Evolutionary conservation across 2,113 vertebrate species (phyloP).

Genomic region (Chunga burmeisteri): DNA sequence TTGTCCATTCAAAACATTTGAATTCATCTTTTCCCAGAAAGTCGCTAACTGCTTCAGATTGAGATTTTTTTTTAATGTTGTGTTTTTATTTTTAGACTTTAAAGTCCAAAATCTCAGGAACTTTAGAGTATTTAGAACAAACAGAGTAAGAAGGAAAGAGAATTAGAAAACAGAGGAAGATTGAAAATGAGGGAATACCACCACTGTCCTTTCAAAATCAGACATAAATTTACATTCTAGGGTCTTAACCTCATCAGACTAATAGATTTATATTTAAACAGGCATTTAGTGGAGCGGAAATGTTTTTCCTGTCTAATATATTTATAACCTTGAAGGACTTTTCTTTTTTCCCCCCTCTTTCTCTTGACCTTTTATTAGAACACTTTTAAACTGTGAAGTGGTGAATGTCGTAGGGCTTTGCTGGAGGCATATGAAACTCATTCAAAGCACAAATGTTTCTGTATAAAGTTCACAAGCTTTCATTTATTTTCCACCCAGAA

Average conservation of each 20-base stretch:
- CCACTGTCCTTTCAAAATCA: background rate
- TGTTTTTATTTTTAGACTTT: background rate
- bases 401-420: conserved; percentile 32
- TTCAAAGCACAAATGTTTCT: conserved; percentile 38
- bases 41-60: background rate
- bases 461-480: conserved; percentile 56
- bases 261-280: conserved; percentile 38
- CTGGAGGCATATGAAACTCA: conserved; percentile 43
- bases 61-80: background rate
- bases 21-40: background rate
- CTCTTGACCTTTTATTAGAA: conserved; percentile 69
- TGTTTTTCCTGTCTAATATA: background rate
- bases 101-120: background rate
- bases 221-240: background rate
- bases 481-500: conserved; percentile 47
- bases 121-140: background rate
- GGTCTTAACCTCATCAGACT: conserved; percentile 14
- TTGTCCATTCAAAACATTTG: background rate
- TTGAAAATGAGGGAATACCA: background rate
- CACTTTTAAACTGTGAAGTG: conserved; percentile 65
- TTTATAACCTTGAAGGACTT: conserved; percentile 39
- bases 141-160: background rate
- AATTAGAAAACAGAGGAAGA: background rate
- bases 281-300: conserved; percentile 40
- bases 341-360: background rate